Evolutionary conservation across 2,113 vertebrate genomes (phyloP), one percentile per base, ranked within the genome.

Genomic region (Beaufortia kweichowensis): DNA sequence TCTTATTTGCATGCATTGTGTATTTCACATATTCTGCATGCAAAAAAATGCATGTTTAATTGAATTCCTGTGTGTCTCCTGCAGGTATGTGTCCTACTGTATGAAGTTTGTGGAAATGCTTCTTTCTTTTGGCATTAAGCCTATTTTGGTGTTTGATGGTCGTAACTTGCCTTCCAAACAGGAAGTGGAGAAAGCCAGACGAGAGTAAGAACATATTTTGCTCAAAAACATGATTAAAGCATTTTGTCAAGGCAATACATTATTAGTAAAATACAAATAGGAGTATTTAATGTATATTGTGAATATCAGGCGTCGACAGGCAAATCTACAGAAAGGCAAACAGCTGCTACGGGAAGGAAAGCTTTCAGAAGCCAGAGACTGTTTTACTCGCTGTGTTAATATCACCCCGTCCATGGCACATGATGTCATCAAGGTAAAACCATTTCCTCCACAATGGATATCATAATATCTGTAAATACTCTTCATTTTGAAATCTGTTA

Each of bases 81-180:
- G 4, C 79, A 99, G 97, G 86, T 99, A 98, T 73, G 95, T 99
- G 29, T 83, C 66, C 75, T 99, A 93, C 91, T 99, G 97, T 85
- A 95, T 99, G 95, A 99, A 96, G 86, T 93, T 96, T 85, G 95
- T 99, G 84, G 94, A 97, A 61, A 98, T 99, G 97, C 90, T 99
- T 2, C 85, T 96, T 28, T 92, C 90, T 31, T 94, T 95, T 74
- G 91, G 92, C 1, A 90, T 99, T 80, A 96, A 94, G 84, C 96
- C 96, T 17, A 82, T 99, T 81, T 91, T 99, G 78, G 94, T 99
- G 62, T 99, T 99, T 87, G 97, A 99, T 84, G 97, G 97, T 77
- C 94, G 96, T 67, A 98, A 95, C 46, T 89, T 99, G 28, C 97
- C 97, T 6, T 99, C 97, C 19, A 99, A 99, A 86, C 90, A 91